Base-by-base conservation (phyloP, 2,113 vertebrate species). In the Gallinago jamesoni region DNA sequence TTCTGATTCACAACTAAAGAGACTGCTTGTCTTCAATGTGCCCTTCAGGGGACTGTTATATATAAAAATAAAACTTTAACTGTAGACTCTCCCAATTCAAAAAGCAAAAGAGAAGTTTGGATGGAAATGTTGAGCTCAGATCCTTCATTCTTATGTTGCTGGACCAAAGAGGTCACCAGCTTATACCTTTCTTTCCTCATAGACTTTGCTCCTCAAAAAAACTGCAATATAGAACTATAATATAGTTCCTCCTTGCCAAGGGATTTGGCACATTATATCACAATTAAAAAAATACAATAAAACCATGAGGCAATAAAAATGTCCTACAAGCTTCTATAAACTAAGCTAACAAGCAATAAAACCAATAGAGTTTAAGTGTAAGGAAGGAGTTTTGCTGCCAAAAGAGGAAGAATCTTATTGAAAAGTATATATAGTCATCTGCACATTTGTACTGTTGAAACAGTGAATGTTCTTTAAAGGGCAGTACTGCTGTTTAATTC, bases 321-420 rank as follows among this genome's bases (percentile, higher is more conserved):
- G 31, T 50, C 12, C 12, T 92, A 84, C 72, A 87, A 90, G 55
- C 57, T 89, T 89, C 80, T 82, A 97, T 97, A 89, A 96, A 96
- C 89, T 69, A 95, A 92, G 85, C 84, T 96, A 96, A 95, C 84
- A 94, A 97, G 89, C 90, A 89, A 82, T 96, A 94, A 97, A 96
- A 53, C 77, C 95, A 96, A 93, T 91, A 79, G 60, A 84, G 41
- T 89, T 91, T 72, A 90, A 93, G 86, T 57, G 73, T 73, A 94
- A 94, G 89, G 79, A 94, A 85, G 15, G 3, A 2, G 0, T 59
- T 93, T 85, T 93, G 39, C 53, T 94, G 89, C 84, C 96, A 96
- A 31, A 6, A 78, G 27, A 74, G 48, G 87, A 92, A 96, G 64
- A 86, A 81, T 94, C 90, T 96, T 90, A 92, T 77, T 84, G 90